Evolutionary conservation across 1,140 invertebrate genomes (phyloP).

Genomic region (Nasonia longicornis): DNA sequence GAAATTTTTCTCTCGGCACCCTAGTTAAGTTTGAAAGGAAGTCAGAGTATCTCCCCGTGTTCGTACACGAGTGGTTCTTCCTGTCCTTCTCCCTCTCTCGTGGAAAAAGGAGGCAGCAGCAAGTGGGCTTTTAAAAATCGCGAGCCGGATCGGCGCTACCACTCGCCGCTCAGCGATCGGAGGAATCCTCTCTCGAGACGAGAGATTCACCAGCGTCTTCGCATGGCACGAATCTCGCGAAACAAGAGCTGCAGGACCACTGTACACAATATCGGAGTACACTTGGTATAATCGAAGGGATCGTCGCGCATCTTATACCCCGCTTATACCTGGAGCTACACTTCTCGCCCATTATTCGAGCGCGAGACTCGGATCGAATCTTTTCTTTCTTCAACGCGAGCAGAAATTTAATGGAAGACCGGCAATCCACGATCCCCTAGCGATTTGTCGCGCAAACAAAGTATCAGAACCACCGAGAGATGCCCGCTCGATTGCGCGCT

Average conservation of each 20-base stretch:
- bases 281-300: background rate
- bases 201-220: background rate
- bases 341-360: too few species aligned
- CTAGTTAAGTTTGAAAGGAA: constrained; percentile 4
- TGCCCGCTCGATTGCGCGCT: constrained; percentile 5
- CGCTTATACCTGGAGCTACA: too few species aligned
- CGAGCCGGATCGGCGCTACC: constrained; percentile 6
- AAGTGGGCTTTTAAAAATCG: constrained; percentile 39
- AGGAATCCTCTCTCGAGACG: constrained; percentile 32
- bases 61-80: background rate
- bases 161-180: background rate
- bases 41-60: background rate
- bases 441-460: background rate
- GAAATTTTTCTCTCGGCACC: constrained; percentile 21
- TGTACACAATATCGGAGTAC: background rate
- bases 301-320: background rate
- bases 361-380: background rate
- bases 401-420: background rate
- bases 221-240: background rate
- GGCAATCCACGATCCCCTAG: background rate
- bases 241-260: background rate
- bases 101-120: background rate
- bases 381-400: background rate
- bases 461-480: constrained; percentile 1
- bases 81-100: background rate